Conservation (phyloP, 2,797 vertebrate species). For the Triplophysa bombifrons region DNA sequence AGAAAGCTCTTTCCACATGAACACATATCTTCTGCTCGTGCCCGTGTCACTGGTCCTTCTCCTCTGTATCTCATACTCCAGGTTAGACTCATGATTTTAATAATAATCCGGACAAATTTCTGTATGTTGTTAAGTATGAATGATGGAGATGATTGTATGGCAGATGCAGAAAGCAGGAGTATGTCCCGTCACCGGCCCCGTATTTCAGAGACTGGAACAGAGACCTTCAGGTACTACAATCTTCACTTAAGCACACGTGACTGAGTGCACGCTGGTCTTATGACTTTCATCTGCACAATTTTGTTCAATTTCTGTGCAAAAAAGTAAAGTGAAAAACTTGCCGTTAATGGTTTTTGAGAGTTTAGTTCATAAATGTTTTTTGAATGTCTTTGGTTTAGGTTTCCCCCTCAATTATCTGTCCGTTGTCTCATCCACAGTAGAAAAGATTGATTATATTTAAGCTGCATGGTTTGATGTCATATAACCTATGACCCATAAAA, state of each 20-base stretch:
- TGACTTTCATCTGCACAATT: no score
- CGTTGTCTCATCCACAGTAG: no score
- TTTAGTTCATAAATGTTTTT: no score
- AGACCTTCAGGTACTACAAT: conserved; percentile 57
- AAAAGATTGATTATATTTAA: not conserved
- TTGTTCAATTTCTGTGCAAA: no score
- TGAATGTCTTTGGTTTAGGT: no score
- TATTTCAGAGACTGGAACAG: conserved; percentile 71
- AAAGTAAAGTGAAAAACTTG: no score
- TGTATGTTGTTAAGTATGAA: not conserved
- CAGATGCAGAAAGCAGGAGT: conserved; percentile 63
- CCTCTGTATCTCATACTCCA: conserved; percentile 13
- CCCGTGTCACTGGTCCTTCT: conserved; percentile 1
- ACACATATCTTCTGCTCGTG: conserved; percentile 1
- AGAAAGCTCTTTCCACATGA: not conserved
- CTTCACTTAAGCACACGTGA: not conserved
- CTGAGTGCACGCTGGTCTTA: no score
- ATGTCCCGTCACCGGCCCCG: conserved; percentile 72
- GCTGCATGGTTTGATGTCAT: not conserved
- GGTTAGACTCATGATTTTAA: conserved; percentile 24
- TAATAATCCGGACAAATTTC: not conserved
- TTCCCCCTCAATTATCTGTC: no score
- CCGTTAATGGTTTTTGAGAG: no score
- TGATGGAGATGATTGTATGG: not conserved
- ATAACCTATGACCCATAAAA: not conserved